A percentile compares a stretch with the other conserved stretches of the same genome.
Evolutionary conservation across 2,797 vertebrate species (phyloP).

Genomic region (Tamandua tetradactyla): DNA sequence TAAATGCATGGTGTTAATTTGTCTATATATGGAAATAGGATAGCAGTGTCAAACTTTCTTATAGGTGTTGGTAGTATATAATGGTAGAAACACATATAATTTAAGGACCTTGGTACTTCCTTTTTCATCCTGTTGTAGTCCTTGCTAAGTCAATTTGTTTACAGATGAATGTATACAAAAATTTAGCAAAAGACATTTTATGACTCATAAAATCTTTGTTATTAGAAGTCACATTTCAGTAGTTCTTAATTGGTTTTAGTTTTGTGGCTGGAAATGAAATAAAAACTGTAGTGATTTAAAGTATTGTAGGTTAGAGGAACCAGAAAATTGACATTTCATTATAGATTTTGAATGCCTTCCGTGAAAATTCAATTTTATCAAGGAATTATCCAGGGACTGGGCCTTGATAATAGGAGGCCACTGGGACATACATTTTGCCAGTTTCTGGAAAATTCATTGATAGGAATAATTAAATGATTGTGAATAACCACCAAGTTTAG

Average conservation of each 20-base stretch:
- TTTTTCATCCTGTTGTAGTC: not conserved
- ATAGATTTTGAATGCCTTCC: slow-evolving; percentile 77
- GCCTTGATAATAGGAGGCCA: slow-evolving; percentile 66
- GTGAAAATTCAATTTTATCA: slow-evolving; percentile 69
- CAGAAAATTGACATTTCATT: slow-evolving; percentile 78
- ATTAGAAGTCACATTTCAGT: slow-evolving; percentile 70
- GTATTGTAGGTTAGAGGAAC: slow-evolving; percentile 59
- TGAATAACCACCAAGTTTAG: slow-evolving; percentile 73
- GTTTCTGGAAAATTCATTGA: slow-evolving; percentile 73
- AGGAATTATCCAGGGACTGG: slow-evolving; percentile 69
- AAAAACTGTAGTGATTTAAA: slow-evolving; percentile 68
- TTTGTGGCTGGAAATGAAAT: slow-evolving; percentile 58
- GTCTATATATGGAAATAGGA: slow-evolving; percentile 26
- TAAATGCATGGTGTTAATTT: slow-evolving; percentile 40
- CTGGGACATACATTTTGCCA: slow-evolving; percentile 70
- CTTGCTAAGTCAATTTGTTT: not conserved
- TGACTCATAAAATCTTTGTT: slow-evolving; percentile 51
- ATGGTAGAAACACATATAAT: slow-evolving; percentile 16
- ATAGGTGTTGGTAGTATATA: not conserved
- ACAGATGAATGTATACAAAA: slow-evolving; percentile 25
- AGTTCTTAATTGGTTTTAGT: slow-evolving; percentile 67
- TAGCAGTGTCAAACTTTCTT: not conserved
- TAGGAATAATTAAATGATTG: slow-evolving; percentile 75
- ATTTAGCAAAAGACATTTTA: slow-evolving; percentile 48
- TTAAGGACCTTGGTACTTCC: not conserved